Conservation (phyloP, 2,888 invertebrate genomes). For the Gryllus longicercus region DNA sequence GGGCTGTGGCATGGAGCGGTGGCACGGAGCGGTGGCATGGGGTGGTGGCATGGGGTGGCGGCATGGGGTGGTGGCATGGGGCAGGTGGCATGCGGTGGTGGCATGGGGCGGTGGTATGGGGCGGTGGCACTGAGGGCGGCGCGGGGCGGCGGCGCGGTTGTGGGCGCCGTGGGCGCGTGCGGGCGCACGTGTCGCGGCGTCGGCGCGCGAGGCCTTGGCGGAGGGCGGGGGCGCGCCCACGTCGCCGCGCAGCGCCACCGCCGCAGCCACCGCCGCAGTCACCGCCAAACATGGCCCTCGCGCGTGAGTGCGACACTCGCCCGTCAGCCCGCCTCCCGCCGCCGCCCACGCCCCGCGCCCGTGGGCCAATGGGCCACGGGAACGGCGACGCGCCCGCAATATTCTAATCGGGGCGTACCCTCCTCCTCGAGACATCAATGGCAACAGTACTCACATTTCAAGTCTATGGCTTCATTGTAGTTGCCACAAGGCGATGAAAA, state of each 20-base stretch:
- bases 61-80: too few species aligned
- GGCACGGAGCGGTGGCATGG: too few species aligned
- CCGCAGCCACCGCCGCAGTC: neutral
- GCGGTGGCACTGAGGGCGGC: neutral
- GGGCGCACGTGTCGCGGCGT: neutral
- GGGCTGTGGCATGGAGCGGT: too few species aligned
- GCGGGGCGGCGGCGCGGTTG: neutral
- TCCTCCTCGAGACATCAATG: too few species aligned
- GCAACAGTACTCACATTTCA: too few species aligned
- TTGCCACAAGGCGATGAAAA: too few species aligned
- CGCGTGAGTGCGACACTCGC: neutral
- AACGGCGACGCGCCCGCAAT: too few species aligned
- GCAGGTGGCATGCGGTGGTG: too few species aligned
- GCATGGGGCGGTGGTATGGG: too few species aligned
- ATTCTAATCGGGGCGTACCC: too few species aligned
- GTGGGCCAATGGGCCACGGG: neutral
- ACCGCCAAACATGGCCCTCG: neutral
- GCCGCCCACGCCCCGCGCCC: neutral
- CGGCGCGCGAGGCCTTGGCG: neutral
- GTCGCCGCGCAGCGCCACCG: neutral
- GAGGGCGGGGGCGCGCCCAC: constrained; percentile 4
- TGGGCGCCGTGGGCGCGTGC: neutral
- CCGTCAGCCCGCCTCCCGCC: neutral
- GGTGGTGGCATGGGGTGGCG: too few species aligned
- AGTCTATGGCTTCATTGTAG: too few species aligned